These are phyloP conservation scores for Serranus cabrilla DNA, from an alignment of 2,797 vertebrate genomes.

Conservation along the genomic window DNA sequence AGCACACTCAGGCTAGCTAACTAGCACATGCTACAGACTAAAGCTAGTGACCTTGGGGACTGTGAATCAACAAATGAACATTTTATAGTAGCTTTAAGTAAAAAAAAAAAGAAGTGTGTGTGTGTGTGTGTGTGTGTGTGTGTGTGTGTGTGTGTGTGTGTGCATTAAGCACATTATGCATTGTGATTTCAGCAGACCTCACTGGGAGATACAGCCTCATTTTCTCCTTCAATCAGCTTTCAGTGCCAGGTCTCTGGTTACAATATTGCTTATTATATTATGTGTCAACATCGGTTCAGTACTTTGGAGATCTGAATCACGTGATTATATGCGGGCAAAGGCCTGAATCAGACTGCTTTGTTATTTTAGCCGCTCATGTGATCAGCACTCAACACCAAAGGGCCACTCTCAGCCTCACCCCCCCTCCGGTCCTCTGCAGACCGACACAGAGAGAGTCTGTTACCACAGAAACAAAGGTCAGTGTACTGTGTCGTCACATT, in stretches of 20 bases:
- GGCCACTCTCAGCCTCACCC: slow-evolving; percentile 33
- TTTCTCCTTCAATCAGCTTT: slow-evolving; percentile 41
- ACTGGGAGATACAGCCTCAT: not conserved
- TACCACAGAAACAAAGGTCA: slow-evolving; percentile 80
- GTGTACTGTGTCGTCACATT: slow-evolving; percentile 79
- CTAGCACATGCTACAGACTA: too few relatives aligned
- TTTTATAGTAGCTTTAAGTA: too few relatives aligned
- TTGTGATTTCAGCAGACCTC: slow-evolving; percentile 31
- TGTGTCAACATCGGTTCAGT: slow-evolving; percentile 30
- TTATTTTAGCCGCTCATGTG: slow-evolving; percentile 80
- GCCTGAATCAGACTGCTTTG: slow-evolving; percentile 67
- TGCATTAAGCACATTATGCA: not conserved
- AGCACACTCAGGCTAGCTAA: too few relatives aligned
- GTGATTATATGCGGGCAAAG: slow-evolving; percentile 62
- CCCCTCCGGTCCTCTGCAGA: slow-evolving; percentile 28
- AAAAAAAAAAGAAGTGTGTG: not conserved
- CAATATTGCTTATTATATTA: slow-evolving; percentile 36
- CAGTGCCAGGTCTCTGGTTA: slow-evolving; percentile 1
- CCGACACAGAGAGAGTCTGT: slow-evolving; percentile 80
- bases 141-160: not conserved
- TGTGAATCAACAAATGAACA: too few relatives aligned
- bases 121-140: not conserved
- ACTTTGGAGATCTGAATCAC: slow-evolving; percentile 55
- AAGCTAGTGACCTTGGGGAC: too few relatives aligned
- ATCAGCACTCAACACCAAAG: slow-evolving; percentile 74